Evolutionary conservation across 2,888 invertebrate species (phyloP), one percentile per base, ranked within the genome.

Genomic region (Mongoloraphidia duomilia): DNA sequence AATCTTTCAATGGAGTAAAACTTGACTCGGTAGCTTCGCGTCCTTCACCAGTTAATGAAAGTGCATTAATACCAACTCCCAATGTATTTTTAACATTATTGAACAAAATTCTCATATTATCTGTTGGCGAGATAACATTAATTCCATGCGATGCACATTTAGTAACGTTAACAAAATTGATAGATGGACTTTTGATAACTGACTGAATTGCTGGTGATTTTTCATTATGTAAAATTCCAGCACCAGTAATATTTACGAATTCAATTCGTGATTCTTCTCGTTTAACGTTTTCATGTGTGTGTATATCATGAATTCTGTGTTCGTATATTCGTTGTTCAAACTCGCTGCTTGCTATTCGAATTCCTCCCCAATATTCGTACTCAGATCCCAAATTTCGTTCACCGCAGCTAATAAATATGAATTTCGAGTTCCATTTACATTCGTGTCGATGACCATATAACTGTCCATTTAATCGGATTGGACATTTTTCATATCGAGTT

Each of bases 201-300:
- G 90, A 80, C 64, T 95, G 90, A 46, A 99, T 72, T 0, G 97
- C 92, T 0, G 95, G 86, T 0, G 90, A 88, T 65, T 90, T 92
- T 63, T 96, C 93, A 59, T 90, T 93, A 61, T 98, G 98, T 26
- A 97, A 71, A 54, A 94, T 84, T 17, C 98, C 98, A 46, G 96
- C 98, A 4, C 95, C 93, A 45, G 82, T 78, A 44, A 98, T 86
- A 57, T 87, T 83, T 0, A 91, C 78, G 59, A 78, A 81, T 58
- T 85, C 78, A 51, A 97, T 61, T 13, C 77, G 70, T n/a, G 94
- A 94, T 59, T 86, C 84, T 26, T 80, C 75, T 53, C 76, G 74
- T 44, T 75, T 75, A 46, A 78, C 66, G 0, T 80, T 79, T 53
- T 80, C 81, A 57, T 90, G 89, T 0, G 88, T 87, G 44, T 82